Base-by-base conservation (phyloP, 1,140 invertebrate species). In the Neodiprion fabricii region DNA sequence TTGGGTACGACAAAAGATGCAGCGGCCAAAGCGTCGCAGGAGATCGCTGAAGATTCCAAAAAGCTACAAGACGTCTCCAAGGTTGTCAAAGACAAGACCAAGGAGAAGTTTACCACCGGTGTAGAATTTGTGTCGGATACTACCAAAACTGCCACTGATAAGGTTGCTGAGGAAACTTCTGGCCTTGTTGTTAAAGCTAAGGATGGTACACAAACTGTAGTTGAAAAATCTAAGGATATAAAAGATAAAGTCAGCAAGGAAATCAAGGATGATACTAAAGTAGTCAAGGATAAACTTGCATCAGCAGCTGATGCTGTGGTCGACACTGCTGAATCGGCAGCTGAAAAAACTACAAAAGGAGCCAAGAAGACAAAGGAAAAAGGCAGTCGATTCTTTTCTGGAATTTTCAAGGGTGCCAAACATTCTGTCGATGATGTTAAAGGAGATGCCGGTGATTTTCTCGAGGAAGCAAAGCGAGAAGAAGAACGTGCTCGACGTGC, bases 321-420 rank as follows among this genome's bases (percentile, higher is more conserved):
- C 4, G 74, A 67, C 0, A 73, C 70, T 17, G 21, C 68, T 9
- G 70, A 77, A n/a, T n/a, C n/a, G 0, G 65, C 40, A 0, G 76
- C 72, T 47, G 74, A 79, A 3, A 78, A 83, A 69, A 23, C 72
- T 1, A 10, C 73, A 0, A 82, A 84, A 72, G 83, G 83, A 70
- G 74, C 76, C 0, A 84, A 84, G 9, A 86, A 83, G 71, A 49
- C 71, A 0, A 83, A 86, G 49, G 83, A 82, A 0, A 84, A 82
- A 70, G 71, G 53, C 21, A 40, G 73, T 67, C 71, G 75, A 1
- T 79, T 80, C 7, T 77, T 81, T 4, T 80, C 80, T 0, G 80
- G 79, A 0, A 81, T 81, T 7, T 79, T 81, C 28, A 80, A 78
- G 72, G 77, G 77, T 17, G 67, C 76, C 0, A 81, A 79, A 48